Base-by-base conservation (phyloP, 2,888 invertebrate species). In the Myopa testacea region DNA sequence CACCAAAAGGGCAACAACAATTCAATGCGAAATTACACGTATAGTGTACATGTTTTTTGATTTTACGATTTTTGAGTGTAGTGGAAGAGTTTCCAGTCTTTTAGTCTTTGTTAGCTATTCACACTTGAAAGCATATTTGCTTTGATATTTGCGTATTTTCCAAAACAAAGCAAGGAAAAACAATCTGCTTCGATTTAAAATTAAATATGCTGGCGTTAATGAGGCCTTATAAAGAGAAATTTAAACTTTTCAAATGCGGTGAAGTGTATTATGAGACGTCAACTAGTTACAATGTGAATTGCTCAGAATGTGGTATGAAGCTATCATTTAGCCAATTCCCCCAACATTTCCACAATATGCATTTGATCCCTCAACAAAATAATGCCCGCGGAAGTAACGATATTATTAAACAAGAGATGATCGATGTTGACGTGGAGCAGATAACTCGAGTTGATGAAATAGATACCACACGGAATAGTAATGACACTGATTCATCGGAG, bases 221-320 rank as follows among this genome's bases (percentile, higher is more conserved):
- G n/a, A 34, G 7, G 4, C 19, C 26, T n/a, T 62, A 8, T 26
- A 62, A 62, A 62, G 34, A 26, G n/a, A 62, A 26, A 26, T 62
- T 62, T 62, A 12, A 62, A 62, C 85, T 85, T 68, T 81, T 85
- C 12, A 86, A 86, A 73, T 87, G 87, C 69, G 87, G 87, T 8
- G 88, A 87, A 71, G 83, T 87, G 0, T 81, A 82, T 6, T 88
- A 83, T 55, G 76, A 83, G 14, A 82, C 84, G 4, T 83, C 87
- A 16, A 77, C 80, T 1, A 82, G 78, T 68, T 87, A 85, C 76
- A 81, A 84, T 78, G 83, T 88, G 3, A 82, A 82, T 73, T 87
- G 87, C 63, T 82, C 83, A 37, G 70, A 84, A 4, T 88, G 87
- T 70, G 82, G 81, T 4, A 78, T 80, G 16, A 84, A 84, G 37